phyloP scores from a whole-genome alignment of 1,140 invertebrate species.

The Orchesella cincta region DNA sequence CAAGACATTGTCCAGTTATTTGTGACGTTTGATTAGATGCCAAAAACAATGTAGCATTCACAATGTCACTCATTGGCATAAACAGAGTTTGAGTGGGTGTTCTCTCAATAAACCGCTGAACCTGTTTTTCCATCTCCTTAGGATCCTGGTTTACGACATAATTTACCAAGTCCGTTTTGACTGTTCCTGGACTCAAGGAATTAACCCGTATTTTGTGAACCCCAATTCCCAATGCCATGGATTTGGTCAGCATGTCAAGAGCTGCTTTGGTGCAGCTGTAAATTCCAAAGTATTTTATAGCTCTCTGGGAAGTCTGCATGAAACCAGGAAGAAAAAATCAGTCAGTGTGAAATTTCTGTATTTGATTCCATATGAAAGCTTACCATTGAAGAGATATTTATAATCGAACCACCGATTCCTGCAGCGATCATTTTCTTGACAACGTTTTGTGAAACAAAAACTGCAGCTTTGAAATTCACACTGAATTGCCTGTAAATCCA shows the following conservation, averaged over 20 bases:
- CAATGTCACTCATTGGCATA: no score
- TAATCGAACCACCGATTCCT: constrained; percentile 74
- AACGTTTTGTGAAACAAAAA: constrained; percentile 79
- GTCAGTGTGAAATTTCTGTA: background rate
- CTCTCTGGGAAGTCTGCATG: constrained; percentile 67
- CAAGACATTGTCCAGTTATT: no score
- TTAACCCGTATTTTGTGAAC: background rate
- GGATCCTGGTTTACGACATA: no score
- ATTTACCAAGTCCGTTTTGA: no score
- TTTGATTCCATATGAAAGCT: no score
- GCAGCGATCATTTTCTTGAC: constrained; percentile 70
- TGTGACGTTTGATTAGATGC: no score
- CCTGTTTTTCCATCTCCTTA: no score
- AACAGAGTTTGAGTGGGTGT: no score
- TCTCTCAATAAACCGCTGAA: no score
- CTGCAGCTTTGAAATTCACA: constrained; percentile 79
- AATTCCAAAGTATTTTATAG: constrained; percentile 70
- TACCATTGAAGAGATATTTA: constrained; percentile 83
- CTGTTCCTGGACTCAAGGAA: background rate
- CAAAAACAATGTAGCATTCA: no score
- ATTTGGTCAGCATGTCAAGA: constrained; percentile 56
- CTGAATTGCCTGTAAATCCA: constrained; percentile 71
- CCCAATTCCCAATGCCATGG: constrained; percentile 83
- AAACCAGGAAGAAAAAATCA: constrained; percentile 43
- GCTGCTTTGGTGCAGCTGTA: constrained; percentile 71